Base-by-base conservation (phyloP, 2,888 invertebrate genomes). In the Diadromus collaris region DNA sequence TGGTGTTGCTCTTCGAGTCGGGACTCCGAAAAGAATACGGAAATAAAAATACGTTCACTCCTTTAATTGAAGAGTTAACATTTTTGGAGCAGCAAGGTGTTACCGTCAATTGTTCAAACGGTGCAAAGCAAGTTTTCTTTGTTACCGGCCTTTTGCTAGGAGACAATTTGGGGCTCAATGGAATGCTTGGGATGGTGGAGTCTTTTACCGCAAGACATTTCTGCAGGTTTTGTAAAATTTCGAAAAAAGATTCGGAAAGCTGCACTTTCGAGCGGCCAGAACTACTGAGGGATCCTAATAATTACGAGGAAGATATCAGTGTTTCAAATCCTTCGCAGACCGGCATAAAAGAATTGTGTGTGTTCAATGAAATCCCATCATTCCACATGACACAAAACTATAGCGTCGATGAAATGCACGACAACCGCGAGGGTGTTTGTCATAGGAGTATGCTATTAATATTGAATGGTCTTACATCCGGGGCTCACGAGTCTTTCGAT, bases 131-230 rank as follows among this genome's bases (percentile, higher is more conserved):
- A 1, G 58, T 71, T 6, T 58, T 46, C 46, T 76, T 76, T 34
- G 48, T 65, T 41, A 65, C 69, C n/a, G 72, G 56, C 56, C 69
- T 69, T 61, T 63, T 83, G 63, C 51, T 84, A 29, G 84, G 83
- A 2, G 85, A 85, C 69, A 84, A 84, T 78, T 78, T 84, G 21
- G 85, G 84, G 27, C 29, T 85, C 24, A 83, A 83, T 63, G 72
- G 76, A 1, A 73, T 86, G 38, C 54, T 84, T 13, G 85, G 83
- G 27, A 84, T 84, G 70, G 76, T 76, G 2, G 83, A 85, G 68
- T 80, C 79, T 63, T 85, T 85, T 78, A 64, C 79, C 9, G 68
- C 83, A 1, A 83, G 65, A 13, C 65, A 38, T 34, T 58, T 61
- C 54, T 85, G 85, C 65, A 72, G 85, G 44, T 81, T 84, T 71